phyloP scores from a whole-genome alignment of 2,113 vertebrate genomes.

The Centropus unirufus region DNA sequence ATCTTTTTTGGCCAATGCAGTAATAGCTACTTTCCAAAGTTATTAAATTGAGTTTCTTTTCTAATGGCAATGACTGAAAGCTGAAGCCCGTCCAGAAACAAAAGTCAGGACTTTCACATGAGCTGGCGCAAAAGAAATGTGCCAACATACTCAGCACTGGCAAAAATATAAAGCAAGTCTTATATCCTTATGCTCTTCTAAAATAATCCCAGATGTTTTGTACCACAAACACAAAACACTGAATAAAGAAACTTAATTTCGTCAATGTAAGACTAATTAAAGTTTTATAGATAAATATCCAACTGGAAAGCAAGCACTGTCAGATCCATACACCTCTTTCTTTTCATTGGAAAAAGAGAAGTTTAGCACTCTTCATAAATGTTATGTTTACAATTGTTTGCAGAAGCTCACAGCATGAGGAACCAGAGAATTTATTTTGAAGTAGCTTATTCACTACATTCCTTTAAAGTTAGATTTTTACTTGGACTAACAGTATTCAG shows the following conservation, averaged over 20 bases:
- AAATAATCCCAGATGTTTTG: not conserved
- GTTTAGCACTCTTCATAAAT: not conserved
- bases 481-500: not conserved
- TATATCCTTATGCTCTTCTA: not conserved
- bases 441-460: not conserved
- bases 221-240: not conserved
- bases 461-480: not conserved
- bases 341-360: not conserved
- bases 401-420: not conserved
- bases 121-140: not conserved
- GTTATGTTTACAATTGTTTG: not conserved
- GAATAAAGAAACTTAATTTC: not conserved
- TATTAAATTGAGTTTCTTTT: constrained; percentile 21
- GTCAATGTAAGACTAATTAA: not conserved
- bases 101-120: not conserved
- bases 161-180: not conserved
- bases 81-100: not conserved
- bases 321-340: not conserved
- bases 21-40: constrained; percentile 39
- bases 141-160: not conserved
- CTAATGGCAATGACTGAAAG: not conserved
- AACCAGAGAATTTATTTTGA: not conserved
- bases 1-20: not conserved
- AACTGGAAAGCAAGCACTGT: not conserved
- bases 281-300: not conserved